Base-by-base conservation (phyloP, 2,888 invertebrate genomes). In the Trissolcus japonicus region DNA sequence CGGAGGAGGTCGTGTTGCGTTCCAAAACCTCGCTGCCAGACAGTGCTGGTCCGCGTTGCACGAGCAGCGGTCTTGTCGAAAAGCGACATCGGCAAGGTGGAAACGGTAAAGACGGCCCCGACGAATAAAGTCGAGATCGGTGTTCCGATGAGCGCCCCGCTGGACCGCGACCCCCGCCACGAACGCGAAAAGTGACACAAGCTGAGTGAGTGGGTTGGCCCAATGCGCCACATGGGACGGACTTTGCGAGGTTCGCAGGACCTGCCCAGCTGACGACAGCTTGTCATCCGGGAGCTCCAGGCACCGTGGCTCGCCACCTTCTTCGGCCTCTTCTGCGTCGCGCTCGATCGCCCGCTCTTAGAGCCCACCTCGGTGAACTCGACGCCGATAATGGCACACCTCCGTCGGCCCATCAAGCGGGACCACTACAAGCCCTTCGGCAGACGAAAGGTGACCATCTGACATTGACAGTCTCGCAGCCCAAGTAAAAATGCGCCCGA, bases 361-460 rank as follows among this genome's bases (percentile, higher is more conserved):
- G 65, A 35, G 16, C 14, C 61, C 62, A 19, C 19, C 51, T 56
- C 65, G 16, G 55, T 16, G 29, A 21, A 55, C 1, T 21, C 51
- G 46, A 56, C 60, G 51, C 43, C 63, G 29, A 81, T 53, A 63
- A 89, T 89, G 89, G 87, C 89, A 55, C 86, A 88, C 77, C 73
- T 88, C 77, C 83, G 86, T 55, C 83, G 86, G 53, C 87, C 88
- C 11, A 80, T 81, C 80, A 86, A 83, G 60, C 83, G 86, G 55
- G 87, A 87, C 61, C 86, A 84, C 62, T 89, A 89, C 82, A 89
- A 88, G 75, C 85, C 89, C 59, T 89, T 88, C 65, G 89, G 89
- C 76, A 83, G 83, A 60, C 87, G 89, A 79, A 87, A 87, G 89
- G 89, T 89, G 86, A 86, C 61, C 56, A 67, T 50, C 56, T 62